Evolutionary conservation across 2,797 vertebrate species (phyloP).

Genomic region (Hydrocynus forskahlii): DNA sequence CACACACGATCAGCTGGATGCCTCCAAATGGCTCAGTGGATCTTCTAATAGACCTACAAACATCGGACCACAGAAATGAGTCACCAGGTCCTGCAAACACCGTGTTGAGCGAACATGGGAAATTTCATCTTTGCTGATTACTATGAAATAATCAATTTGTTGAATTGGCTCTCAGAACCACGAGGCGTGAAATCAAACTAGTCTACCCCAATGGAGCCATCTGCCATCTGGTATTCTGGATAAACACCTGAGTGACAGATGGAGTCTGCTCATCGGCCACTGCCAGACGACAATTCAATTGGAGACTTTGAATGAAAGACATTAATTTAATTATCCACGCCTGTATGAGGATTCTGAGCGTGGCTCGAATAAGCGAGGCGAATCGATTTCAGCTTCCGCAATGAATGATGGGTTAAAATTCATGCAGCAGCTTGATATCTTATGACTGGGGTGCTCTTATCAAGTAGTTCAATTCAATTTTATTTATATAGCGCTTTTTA

Average conservation of each 20-base stretch:
- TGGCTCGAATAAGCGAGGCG: background rate
- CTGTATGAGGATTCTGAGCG: background rate
- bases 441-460: too few species aligned
- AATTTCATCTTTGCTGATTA: background rate
- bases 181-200: background rate
- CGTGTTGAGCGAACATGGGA: background rate
- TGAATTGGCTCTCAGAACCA: background rate
- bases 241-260: background rate
- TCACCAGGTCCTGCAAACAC: background rate
- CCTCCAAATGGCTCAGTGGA: constrained; percentile 92
- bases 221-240: constrained; percentile 5
- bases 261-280: background rate
- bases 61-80: background rate
- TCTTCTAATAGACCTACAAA: constrained; percentile 83
- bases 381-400: background rate
- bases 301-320: background rate
- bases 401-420: too few species aligned
- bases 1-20: constrained; percentile 94
- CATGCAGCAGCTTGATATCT: too few species aligned
- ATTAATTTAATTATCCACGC: background rate
- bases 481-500: too few species aligned
- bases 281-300: background rate
- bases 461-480: too few species aligned
- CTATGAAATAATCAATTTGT: background rate
- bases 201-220: background rate